A percentile compares a stretch with the other conserved stretches of the same genome.
These are phyloP conservation scores for Turnix velox DNA, from an alignment of 2,113 vertebrate genomes.

Conservation along the genomic window DNA sequence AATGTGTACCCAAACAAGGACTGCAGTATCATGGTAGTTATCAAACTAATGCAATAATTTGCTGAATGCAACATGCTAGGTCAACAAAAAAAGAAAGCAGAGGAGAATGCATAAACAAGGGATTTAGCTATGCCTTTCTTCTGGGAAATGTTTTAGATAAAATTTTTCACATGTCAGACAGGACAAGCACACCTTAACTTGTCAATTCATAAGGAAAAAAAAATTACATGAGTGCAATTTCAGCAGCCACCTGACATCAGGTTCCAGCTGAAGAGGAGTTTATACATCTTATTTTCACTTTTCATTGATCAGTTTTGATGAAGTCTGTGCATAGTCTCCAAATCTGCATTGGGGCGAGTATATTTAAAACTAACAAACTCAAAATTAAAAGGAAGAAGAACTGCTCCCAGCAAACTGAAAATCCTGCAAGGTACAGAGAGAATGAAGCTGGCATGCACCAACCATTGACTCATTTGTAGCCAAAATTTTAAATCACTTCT, in stretches of 20 bases:
- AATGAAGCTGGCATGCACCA: conserved; percentile 20
- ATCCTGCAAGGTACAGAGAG: conserved; percentile 34
- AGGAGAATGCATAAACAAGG: background rate
- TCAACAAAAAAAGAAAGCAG: background rate
- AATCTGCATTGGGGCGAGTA: background rate
- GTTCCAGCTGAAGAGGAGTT: background rate
- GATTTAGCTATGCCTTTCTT: background rate
- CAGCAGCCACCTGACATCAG: background rate
- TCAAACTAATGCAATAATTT: background rate
- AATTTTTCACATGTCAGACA: background rate
- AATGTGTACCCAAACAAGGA: too few species aligned
- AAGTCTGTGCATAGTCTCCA: background rate
- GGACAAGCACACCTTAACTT: background rate
- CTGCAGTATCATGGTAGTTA: background rate
- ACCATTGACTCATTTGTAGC: conserved; percentile 30
- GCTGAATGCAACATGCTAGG: background rate
- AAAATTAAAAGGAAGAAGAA: conserved; percentile 64
- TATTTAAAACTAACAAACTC: conserved; percentile 57
- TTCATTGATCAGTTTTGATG: background rate
- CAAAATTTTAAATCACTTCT: background rate
- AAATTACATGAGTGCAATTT: background rate
- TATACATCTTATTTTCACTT: background rate
- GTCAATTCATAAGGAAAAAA: conserved; percentile 28
- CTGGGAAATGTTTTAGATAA: background rate
- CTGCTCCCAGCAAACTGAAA: conserved; percentile 54